phyloP scores from a whole-genome alignment of 2,888 invertebrate genomes.

The Drosophila differens region DNA sequence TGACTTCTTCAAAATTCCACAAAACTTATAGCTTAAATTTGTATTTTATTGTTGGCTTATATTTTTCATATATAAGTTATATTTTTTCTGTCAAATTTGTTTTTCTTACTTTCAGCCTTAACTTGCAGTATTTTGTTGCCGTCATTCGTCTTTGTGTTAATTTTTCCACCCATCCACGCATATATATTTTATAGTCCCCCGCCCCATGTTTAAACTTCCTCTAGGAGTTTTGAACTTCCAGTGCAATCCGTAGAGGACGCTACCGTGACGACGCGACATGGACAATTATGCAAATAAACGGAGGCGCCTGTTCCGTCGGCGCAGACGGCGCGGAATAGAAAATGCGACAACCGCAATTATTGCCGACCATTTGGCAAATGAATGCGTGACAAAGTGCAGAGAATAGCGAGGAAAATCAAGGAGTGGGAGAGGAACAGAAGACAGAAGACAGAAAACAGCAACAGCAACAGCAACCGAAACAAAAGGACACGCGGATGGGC shows the following conservation, averaged over 20 bases:
- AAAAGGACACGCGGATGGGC: conserved; percentile 21
- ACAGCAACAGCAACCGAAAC: conserved; percentile 6
- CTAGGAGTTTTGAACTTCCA: background rate
- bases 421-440: background rate
- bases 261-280: conserved; percentile 69
- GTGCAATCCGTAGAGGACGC: conserved; percentile 22
- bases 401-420: conserved; percentile 23
- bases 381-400: conserved; percentile 72
- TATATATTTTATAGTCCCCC: conserved; percentile 31
- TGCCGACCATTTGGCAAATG: conserved; percentile 74
- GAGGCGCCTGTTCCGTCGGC: conserved; percentile 61
- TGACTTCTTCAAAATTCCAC: background rate
- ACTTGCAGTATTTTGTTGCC: conserved; percentile 3
- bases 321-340: conserved; percentile 59
- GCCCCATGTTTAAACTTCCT: conserved; percentile 1
- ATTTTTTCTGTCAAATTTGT: conserved; percentile 17
- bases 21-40: background rate
- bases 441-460: conserved; percentile 16
- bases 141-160: conserved; percentile 11
- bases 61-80: background rate
- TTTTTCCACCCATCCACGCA: conserved; percentile 8
- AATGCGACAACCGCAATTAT: conserved; percentile 77
- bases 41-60: too few relatives aligned
- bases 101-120: conserved; percentile 12
- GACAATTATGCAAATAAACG: conserved; percentile 77